Evolutionary conservation across 2,797 vertebrate species (phyloP).

Genomic region (Sarcophilus harrisii): DNA sequence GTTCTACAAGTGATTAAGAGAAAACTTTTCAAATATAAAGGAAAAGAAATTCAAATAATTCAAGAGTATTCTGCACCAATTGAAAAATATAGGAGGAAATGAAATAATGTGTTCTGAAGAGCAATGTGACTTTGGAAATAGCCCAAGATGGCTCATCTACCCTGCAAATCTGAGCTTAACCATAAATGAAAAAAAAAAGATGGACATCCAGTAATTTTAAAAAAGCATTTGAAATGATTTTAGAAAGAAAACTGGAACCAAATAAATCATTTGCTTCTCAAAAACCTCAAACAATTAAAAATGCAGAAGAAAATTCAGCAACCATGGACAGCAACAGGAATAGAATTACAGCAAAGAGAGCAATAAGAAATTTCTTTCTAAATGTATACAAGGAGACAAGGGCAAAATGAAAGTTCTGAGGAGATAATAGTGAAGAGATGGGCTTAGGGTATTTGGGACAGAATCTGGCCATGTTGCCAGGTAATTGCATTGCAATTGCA

Average conservation of each 20-base stretch:
- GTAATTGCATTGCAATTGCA: no score
- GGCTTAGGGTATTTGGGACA: not conserved
- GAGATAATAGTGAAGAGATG: not conserved
- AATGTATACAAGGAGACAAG: not conserved
- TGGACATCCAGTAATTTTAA: not conserved
- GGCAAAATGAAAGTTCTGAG: not conserved
- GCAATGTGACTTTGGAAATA: not conserved
- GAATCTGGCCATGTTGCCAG: not conserved
- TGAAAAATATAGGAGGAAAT: not conserved
- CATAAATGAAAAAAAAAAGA: not conserved
- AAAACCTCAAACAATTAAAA: not conserved
- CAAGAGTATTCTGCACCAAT: not conserved
- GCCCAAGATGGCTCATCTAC: not conserved
- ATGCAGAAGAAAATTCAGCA: not conserved
- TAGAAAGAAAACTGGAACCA: not conserved
- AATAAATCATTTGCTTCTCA: not conserved
- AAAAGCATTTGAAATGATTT: not conserved
- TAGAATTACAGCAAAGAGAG: not conserved
- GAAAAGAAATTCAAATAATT: not conserved
- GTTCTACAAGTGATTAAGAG: not conserved
- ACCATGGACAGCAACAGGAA: not conserved
- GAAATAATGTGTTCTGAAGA: not conserved
- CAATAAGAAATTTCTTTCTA: not conserved
- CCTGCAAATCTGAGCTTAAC: not conserved
- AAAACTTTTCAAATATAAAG: not conserved